Base-by-base conservation (phyloP, 2,797 vertebrate genomes). In the Lateolabrax maculatus region DNA sequence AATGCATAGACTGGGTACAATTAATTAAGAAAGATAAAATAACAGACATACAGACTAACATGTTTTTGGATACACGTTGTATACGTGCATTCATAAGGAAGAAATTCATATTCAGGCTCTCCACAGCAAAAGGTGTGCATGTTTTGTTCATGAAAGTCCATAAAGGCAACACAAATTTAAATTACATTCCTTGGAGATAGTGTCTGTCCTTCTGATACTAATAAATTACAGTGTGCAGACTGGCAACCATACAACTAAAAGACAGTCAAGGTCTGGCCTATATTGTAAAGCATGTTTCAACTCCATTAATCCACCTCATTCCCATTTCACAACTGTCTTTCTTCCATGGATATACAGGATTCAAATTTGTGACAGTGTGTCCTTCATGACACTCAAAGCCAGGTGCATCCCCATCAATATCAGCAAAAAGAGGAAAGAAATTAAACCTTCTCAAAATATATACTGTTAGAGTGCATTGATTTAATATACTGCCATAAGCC, bases 401-500 rank as follows among this genome's bases (percentile, higher is more conserved):
- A 88, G 93, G 90, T 94, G 91, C 93, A 92, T 93, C 91, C 93
- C 93, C 94, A 94, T 96, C 94, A 95, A 95, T 95, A 95, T 92
- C 90, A 93, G 87, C 90, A 93, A 92, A 94, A 93, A 91, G 92
- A 90, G 81, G 91, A 90, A 94, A 92, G 88, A 95, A 95, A 95
- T 95, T 93, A 95, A 95, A 94, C 90, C 93, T 89, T 94, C 93
- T 95, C 92, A 90, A 94, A 95, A 95, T 92, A 95, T 94, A 94
- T 92, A 93, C 85, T 83, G 87, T 88, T 90, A 92, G 89, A 90
- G 93, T 90, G 93, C 94, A 95, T 94, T 95, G 95, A 96, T 96
- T 95, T 96, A 95, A 96, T 96, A 95, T 94, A 95, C 93, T 91
- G 92, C 93, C 91, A 92, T 92, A 94, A 96, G 94, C 92, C 93